phyloP scores from a whole-genome alignment of 2,797 vertebrate species.

The Hypotaenidia okinawae region DNA sequence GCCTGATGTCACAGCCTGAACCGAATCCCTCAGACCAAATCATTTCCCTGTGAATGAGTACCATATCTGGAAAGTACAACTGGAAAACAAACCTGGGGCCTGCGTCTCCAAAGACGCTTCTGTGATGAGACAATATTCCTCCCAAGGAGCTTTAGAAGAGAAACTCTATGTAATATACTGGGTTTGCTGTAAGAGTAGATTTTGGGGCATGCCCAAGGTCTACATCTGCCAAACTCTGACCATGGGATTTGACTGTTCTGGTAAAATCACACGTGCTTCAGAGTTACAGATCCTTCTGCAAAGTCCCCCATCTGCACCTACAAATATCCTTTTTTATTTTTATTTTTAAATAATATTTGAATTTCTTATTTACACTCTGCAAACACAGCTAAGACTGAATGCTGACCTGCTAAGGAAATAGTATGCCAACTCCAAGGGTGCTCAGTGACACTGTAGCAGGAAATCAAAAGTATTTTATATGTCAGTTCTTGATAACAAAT shows the following conservation, averaged over 20 bases:
- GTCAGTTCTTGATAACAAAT: background rate
- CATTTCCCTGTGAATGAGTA: background rate
- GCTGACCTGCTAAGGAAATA: background rate
- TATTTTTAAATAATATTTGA: background rate
- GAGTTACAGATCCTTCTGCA: background rate
- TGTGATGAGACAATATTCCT: background rate
- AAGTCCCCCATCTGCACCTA: background rate
- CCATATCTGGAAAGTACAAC: background rate
- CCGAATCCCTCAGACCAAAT: background rate
- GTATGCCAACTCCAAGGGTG: background rate
- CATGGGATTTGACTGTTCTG: rapidly evolving
- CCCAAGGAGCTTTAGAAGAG: background rate
- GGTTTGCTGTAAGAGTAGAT: background rate
- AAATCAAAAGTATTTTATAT: background rate
- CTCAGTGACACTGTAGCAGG: background rate
- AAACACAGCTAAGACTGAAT: background rate
- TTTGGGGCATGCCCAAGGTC: background rate
- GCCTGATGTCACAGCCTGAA: background rate
- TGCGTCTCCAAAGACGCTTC: background rate
- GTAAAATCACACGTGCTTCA: background rate
- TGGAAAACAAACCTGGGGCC: background rate
- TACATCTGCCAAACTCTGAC: background rate
- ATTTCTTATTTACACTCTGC: background rate
- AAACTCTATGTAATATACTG: background rate
- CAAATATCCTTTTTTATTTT: background rate